Conservation (phyloP, 2,797 vertebrate genomes). For the Pseudocheirus occidentalis region DNA sequence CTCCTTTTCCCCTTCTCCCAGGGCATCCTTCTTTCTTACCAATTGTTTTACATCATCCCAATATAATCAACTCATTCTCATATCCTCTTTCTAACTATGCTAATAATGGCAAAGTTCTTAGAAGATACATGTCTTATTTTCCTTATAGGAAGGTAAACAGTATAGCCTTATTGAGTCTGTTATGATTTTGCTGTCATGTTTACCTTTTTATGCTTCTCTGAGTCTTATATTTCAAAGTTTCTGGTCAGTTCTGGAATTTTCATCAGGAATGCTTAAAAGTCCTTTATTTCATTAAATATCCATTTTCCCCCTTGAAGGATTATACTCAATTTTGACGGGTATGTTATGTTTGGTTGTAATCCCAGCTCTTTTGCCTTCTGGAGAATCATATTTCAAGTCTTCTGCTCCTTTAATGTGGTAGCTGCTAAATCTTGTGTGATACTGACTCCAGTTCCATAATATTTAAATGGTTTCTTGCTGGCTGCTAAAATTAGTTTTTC, state of each 20-base stretch:
- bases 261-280: not conserved
- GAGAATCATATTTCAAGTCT: not conserved
- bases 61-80: not conserved
- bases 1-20: not conserved
- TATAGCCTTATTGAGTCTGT: not conserved
- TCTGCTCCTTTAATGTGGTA: not conserved
- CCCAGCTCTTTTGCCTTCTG: not conserved
- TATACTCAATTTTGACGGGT: not conserved
- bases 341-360: not conserved
- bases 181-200: not conserved
- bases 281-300: not conserved
- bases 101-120: not conserved
- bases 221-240: not conserved
- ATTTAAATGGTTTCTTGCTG: not conserved
- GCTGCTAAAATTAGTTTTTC: not conserved
- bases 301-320: not conserved
- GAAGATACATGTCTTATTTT: not conserved
- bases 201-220: not conserved
- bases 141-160: not conserved
- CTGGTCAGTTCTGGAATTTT: not conserved
- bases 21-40: not conserved
- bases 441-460: not conserved
- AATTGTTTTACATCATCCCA: not conserved
- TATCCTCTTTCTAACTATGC: not conserved
- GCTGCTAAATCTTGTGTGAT: not conserved